Evolutionary conservation across 2,888 invertebrate species (phyloP), one percentile per base, ranked within the genome.

Genomic region (Arenicola marina): DNA sequence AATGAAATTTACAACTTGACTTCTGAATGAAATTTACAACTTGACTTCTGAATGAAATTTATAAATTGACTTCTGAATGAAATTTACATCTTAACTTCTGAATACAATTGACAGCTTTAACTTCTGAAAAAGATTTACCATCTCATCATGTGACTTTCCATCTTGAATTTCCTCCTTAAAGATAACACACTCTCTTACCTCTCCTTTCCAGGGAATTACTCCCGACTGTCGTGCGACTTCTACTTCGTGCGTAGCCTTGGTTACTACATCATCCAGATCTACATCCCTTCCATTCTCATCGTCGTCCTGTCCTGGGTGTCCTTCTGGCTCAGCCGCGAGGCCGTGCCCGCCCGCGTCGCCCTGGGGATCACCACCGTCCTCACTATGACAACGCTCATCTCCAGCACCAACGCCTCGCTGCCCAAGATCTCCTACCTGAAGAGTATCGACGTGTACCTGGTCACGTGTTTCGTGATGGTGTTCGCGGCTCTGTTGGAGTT

Each of bases 381-480:
- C 46, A 83, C 83, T 15, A 80, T 83, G 78, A 83, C 83, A 4
- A 83, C 83, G 1, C 69, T 83, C 58, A 83, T 83, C 73, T 82
- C 82, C 2, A 76, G 76, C 53, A 83, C 83, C 2, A 83, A 83
- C 67, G 78, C 81, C 7, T 72, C 76, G 7, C 68, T 83, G 51
- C 82, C 82, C 7, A 82, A 82, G 74, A 80, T 82, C 55, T 69
- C 68, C 46, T 83, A 83, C 66, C 77, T 83, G 44, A 83, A 83
- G 62, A 74, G 75, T 61, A 96, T 96, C 85, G 96, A 96, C 86
- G 95, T 96, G 78, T 96, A 95, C 86, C 87, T 95, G 86, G 95
- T 95, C 81, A 95, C 95, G 81, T 95, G 95, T 87, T 96, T 96
- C 92, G 93, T 96, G 84, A 96, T 96, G 95, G 96, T 96, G 83